Conservation (phyloP, 2,888 invertebrate species). For the Drepanosiphum platanoidis region DNA sequence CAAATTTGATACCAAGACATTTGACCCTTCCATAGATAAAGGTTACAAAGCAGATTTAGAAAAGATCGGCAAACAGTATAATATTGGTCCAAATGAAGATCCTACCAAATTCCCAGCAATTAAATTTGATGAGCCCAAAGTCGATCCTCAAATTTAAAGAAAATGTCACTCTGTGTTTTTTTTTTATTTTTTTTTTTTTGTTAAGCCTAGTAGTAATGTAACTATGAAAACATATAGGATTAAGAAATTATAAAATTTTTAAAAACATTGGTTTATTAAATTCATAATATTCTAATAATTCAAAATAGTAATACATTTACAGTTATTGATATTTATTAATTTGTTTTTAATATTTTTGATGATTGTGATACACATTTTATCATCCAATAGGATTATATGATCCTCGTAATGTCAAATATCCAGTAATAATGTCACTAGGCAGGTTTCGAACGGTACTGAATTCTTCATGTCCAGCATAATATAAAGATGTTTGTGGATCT, state of each 20-base stretch:
- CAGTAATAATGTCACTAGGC: slow-evolving; percentile 91
- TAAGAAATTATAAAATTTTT: slow-evolving; percentile 46
- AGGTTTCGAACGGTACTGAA: slow-evolving; percentile 85
- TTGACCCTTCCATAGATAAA: slow-evolving; percentile 55
- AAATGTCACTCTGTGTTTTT: slow-evolving; percentile 28
- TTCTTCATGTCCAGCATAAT: slow-evolving; percentile 87
- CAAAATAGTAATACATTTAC: slow-evolving; percentile 14
- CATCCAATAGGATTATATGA: slow-evolving; percentile 51
- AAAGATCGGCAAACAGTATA: slow-evolving; percentile 38
- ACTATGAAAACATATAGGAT: slow-evolving; percentile 44
- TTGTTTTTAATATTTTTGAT: background rate
- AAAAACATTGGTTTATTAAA: slow-evolving; percentile 35
- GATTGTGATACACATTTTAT: background rate
- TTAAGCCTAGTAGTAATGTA: slow-evolving; percentile 45
- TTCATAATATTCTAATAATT: slow-evolving; percentile 33
- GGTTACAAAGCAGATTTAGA: slow-evolving; percentile 56
- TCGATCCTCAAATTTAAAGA: slow-evolving; percentile 49
- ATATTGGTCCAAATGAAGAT: slow-evolving; percentile 34
- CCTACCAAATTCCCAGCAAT: slow-evolving; percentile 52
- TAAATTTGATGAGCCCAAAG: slow-evolving; percentile 53
- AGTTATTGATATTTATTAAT: background rate
- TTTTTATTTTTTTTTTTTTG: too few species aligned
- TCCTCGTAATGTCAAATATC: slow-evolving; percentile 81
- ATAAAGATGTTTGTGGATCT: slow-evolving; percentile 89
- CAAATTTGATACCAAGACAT: slow-evolving; percentile 47